Base-by-base conservation (phyloP, 2,888 invertebrate species). In the Acrobasis repandana region DNA sequence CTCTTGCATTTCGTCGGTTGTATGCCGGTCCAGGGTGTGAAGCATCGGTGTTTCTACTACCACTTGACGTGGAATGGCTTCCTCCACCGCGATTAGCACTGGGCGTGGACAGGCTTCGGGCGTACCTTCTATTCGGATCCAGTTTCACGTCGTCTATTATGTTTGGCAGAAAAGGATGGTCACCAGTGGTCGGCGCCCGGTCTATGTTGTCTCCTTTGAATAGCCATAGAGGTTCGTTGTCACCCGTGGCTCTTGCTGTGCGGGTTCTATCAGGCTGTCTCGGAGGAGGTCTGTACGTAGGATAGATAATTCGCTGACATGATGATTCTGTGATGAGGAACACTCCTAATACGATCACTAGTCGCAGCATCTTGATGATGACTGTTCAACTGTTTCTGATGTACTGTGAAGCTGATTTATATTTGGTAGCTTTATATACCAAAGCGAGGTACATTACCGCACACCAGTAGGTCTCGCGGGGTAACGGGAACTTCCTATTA, bases 11-110 rank as follows among this genome's bases (percentile, higher is more conserved):
- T n/a, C 67, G 63, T 0, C 67, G 62, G 56, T 67, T 68, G 54
- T 65, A 58, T 14, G 28, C 28, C 2, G 28, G 28, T 28, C 68
- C 68, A 0, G 68, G 68, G 28, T 68, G 67, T 0, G 67, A 63
- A 0, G 63, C 58, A 0, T 63, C 68, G 1, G 68, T 68, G 48
- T 65, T 65, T 4, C 73, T 63, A 54, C 72, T 74, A 28, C 75
- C 63, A 36, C 70, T 69, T 1, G 71, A 65, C n/a, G 67, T 65
- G 59, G 18, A 61, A 50, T 73, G 73, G 46, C 75, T 73, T 52
- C 77, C 71, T 4, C 79, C 76, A 15, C 74, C 71, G 28, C 73
- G 70, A 49, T 66, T 78, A 9, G 76, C 75, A 59, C 79, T 77
- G 0, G 74, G 75, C 4, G 73, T 82, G 62, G 77, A 77, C 6